A percentile compares a stretch with the other conserved stretches of the same genome.
Evolutionary conservation across 2,113 vertebrate genomes (phyloP).

Genomic region (Chloroceryle aenea): DNA sequence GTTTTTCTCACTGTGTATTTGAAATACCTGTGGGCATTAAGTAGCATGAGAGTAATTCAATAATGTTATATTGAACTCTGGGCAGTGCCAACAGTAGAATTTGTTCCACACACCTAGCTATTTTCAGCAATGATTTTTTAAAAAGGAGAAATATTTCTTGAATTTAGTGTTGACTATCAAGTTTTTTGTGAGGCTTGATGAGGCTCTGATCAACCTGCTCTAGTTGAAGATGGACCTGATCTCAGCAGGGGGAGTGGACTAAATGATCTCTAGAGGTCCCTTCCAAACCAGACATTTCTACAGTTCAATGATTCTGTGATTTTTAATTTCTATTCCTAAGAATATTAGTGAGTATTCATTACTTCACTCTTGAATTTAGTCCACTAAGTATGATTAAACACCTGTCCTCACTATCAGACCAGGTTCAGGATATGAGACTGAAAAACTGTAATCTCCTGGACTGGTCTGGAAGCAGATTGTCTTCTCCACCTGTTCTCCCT

Average conservation of each 20-base stretch:
- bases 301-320: no score
- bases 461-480: background rate
- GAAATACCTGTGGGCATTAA: constrained; percentile 45
- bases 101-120: background rate
- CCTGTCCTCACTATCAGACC: no score
- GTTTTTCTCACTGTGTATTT: constrained; percentile 2
- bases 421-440: background rate
- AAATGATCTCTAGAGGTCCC: no score
- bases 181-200: no score
- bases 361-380: background rate
- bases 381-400: background rate
- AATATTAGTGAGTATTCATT: background rate
- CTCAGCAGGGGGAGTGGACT: no score
- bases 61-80: background rate
- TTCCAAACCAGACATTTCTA: no score
- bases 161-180: background rate
- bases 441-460: background rate
- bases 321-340: background rate
- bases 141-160: background rate
- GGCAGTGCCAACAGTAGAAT: background rate
- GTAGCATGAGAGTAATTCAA: background rate
- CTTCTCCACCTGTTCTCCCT: background rate
- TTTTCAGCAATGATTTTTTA: background rate
- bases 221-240: no score
- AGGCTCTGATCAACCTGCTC: no score